Base-by-base conservation (phyloP, 2,888 invertebrate species). In the Gortyna flavago region DNA sequence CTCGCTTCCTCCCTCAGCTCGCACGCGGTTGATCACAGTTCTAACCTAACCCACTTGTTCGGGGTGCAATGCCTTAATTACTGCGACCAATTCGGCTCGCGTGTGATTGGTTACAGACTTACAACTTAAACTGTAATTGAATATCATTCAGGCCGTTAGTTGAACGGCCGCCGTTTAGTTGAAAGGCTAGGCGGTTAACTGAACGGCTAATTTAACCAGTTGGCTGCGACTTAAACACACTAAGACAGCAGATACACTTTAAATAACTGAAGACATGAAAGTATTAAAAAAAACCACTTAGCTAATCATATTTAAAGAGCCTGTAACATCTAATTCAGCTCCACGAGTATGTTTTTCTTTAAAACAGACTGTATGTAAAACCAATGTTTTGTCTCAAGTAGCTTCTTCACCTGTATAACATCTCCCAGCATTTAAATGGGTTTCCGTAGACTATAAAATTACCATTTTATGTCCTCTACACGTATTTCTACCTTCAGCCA, bases 371-470 rank as follows among this genome's bases (percentile, higher is more conserved):
- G 57, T 32, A 44, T 70, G 66, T 70, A 73, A 74, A 65, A 64
- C 51, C 70, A 73, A 73, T 71, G 70, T 84, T 72, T 71, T 59
- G 75, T 70, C 72, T 78, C 62, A 83, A 81, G 74, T 74, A 87
- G 83, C 80, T 87, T 84, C 80, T 87, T 84, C 85, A 87, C 86
- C 91, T 90, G 90, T 90, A 90, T 80, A n/a, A n/a, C 62, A 64
- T 74, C 69, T 81, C 88, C 82, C 5, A 73, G 85, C 87, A 92
- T 91, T 92, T 85, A 91, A 92, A 92, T 92, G 87, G 83, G 85
- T 91, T 92, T 90, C 91, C 91, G 89, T 89, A 85, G 88, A 88
- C 88, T 82, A 90, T 90, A 89, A 83, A 85, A 86, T 92, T 92
- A 90, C 83, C 91, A 92, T 92, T 91, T 91, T 91, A 90, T 89